These are phyloP conservation scores for Nebria ingens DNA, from an alignment of 1,140 invertebrate genomes.

Conservation along the genomic window DNA sequence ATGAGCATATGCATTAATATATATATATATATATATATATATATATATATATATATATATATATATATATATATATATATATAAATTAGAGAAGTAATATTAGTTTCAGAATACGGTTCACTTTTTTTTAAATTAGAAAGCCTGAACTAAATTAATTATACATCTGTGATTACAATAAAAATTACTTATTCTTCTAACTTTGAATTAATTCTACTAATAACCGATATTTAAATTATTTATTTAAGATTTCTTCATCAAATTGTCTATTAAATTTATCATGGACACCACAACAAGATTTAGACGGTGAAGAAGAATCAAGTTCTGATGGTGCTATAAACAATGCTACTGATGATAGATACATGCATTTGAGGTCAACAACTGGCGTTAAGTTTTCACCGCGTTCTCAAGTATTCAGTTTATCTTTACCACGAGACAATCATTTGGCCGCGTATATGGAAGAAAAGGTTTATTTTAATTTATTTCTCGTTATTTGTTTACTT, in stretches of 20 bases:
- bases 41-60: constrained; percentile 20
- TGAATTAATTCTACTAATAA: too few relatives aligned
- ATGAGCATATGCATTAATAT: too few relatives aligned
- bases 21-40: too few relatives aligned
- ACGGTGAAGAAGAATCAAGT: constrained; percentile 48
- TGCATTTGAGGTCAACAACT: constrained; percentile 13
- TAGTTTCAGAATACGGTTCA: too few relatives aligned
- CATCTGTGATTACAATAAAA: too few relatives aligned
- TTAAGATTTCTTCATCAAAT: too few relatives aligned
- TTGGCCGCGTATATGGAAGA: constrained; percentile 27
- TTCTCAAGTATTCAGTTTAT: constrained; percentile 60
- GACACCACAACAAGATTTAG: constrained; percentile 74
- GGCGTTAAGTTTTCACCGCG: constrained; percentile 49
- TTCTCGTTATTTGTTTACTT: not conserved
- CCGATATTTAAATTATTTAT: too few relatives aligned
- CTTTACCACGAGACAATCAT: constrained; percentile 53
- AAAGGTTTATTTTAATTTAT: constrained; percentile 8
- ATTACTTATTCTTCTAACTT: too few relatives aligned
- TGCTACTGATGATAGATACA: constrained; percentile 26
- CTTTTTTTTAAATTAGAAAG: too few relatives aligned
- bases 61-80: too few relatives aligned
- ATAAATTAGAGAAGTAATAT: too few relatives aligned
- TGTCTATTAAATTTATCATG: constrained; percentile 42
- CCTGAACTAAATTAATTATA: too few relatives aligned
- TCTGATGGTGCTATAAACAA: constrained; percentile 50